Evolutionary conservation across 2,797 vertebrate genomes (phyloP).

Genomic region (Periophthalmus magnuspinnatus): DNA sequence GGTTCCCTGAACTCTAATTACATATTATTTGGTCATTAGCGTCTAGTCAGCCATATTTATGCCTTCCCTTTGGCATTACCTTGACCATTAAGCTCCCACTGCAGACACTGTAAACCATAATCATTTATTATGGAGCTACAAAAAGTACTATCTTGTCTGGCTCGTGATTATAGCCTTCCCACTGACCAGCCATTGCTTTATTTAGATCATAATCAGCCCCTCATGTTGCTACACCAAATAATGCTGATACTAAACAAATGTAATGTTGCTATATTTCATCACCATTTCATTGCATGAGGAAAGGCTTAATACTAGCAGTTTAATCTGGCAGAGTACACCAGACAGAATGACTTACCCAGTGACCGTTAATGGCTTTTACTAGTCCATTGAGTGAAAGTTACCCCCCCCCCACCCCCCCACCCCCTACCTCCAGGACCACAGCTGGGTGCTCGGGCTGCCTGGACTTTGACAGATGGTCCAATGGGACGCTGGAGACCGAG

Average conservation of each 20-base stretch:
- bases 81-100: not conserved
- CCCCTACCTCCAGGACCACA: conserved; percentile 37
- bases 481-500: conserved; percentile 44
- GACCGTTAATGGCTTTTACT: conserved; percentile 47
- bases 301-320: conserved; percentile 14
- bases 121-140: not conserved
- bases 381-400: conserved; percentile 45
- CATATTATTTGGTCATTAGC: conserved; percentile 11
- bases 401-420: conserved; percentile 17
- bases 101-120: not conserved
- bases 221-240: not conserved
- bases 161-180: conserved; percentile 5
- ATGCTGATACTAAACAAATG: conserved; percentile 1
- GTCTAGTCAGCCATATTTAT: conserved; percentile 9
- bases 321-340: conserved; percentile 33
- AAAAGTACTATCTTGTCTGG: conserved; percentile 4
- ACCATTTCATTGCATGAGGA: conserved; percentile 12
- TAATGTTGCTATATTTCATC: conserved; percentile 3
- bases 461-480: conserved; percentile 72
- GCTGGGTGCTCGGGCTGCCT: conserved; percentile 53
- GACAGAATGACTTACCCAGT: conserved; percentile 24
- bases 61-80: conserved; percentile 1
- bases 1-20: not conserved
- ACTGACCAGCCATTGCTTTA: not conserved
- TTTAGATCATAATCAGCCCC: conserved; percentile 3